A percentile compares a stretch with the other conserved stretches of the same genome.
These are phyloP conservation scores for Heliconius cydno DNA, from an alignment of 2,888 invertebrate species.

Conservation along the genomic window DNA sequence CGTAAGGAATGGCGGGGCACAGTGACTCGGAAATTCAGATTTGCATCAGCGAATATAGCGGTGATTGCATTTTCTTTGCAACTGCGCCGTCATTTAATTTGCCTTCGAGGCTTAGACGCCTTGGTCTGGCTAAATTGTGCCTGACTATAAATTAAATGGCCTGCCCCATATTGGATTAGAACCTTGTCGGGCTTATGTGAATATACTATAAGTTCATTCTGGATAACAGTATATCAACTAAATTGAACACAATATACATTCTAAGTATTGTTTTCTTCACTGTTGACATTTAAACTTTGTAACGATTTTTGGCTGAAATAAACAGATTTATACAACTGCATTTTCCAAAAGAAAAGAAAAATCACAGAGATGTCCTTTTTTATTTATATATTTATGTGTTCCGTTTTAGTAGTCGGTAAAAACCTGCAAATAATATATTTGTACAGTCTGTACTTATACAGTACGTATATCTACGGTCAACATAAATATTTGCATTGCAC, in stretches of 20 bases:
- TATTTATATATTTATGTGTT: background rate
- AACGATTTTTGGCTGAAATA: background rate
- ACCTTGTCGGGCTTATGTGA: constrained; percentile 35
- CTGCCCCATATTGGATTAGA: constrained; percentile 47
- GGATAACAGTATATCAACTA: constrained; percentile 21
- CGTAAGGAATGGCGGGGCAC: constrained; percentile 82
- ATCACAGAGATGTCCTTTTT: background rate
- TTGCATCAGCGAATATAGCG: constrained; percentile 77
- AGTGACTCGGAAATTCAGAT: constrained; percentile 80
- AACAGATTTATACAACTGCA: background rate
- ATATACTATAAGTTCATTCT: constrained; percentile 26
- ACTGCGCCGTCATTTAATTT: constrained; percentile 80
- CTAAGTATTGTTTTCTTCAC: constrained; percentile 9
- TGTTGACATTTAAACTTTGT: background rate
- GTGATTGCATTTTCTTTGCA: constrained; percentile 82
- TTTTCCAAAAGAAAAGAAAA: background rate
- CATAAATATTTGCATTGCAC: too few relatives aligned
- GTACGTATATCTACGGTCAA: too few relatives aligned
- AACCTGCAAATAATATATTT: too few relatives aligned
- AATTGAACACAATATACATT: constrained; percentile 16
- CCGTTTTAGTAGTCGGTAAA: background rate
- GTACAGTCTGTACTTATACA: too few relatives aligned
- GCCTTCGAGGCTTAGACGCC: constrained; percentile 63
- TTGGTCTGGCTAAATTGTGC: constrained; percentile 69
- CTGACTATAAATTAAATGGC: constrained; percentile 55